Evolutionary conservation across 2,888 invertebrate genomes (phyloP).

Genomic region (Patella pellucida): DNA sequence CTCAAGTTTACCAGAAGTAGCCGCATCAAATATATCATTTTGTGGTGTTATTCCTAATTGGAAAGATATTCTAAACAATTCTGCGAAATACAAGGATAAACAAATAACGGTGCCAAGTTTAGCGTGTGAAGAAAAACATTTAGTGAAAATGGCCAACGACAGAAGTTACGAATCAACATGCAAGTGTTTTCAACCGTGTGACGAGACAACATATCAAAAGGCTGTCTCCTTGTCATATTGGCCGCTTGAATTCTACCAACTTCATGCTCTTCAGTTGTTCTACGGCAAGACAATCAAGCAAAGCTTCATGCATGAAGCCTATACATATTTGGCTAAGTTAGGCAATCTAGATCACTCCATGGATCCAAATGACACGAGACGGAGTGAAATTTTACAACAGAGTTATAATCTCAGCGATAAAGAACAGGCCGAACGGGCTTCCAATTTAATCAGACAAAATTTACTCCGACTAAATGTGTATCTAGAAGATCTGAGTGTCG

Average conservation of each 20-base stretch:
- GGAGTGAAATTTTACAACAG: constrained; percentile 30
- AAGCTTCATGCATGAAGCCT: constrained; percentile 57
- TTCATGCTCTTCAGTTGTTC: constrained; percentile 51
- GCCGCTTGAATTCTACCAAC: constrained; percentile 64
- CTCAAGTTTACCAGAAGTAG: constrained; percentile 54
- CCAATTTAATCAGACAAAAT: constrained; percentile 60
- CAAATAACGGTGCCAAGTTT: constrained; percentile 42
- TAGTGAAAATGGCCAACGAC: constrained; percentile 55
- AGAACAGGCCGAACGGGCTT: constrained; percentile 44
- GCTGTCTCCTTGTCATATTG: constrained; percentile 63
- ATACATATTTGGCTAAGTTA: constrained; percentile 42
- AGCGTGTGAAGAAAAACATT: constrained; percentile 52
- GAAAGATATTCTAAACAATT: constrained; percentile 38
- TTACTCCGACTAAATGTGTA: constrained; percentile 63
- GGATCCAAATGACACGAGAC: constrained; percentile 30
- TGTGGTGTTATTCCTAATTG: constrained; percentile 61
- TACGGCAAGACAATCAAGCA: constrained; percentile 44
- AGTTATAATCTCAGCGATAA: constrained; percentile 33
- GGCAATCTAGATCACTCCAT: constrained; percentile 29
- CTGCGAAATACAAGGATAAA: constrained; percentile 30
- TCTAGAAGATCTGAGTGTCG: constrained; percentile 63
- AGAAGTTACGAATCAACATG: constrained; percentile 58
- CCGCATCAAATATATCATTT: constrained; percentile 46
- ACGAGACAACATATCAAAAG: constrained; percentile 61
- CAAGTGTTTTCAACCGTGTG: constrained; percentile 57